Conservation (phyloP, 2,888 invertebrate species). For the Philopedon plagiatum region DNA sequence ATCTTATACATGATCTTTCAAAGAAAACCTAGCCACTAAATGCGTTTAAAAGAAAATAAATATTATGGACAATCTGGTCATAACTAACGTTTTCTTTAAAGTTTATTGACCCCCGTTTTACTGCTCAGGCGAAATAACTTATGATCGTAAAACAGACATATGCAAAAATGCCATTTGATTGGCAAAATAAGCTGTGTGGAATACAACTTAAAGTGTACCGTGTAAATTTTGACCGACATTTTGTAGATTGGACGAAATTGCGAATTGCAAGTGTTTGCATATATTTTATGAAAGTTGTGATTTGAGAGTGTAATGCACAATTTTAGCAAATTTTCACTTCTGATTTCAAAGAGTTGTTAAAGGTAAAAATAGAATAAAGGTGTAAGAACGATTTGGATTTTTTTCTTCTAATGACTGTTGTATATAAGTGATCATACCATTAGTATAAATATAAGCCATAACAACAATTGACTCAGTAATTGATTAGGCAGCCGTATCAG, state of each 20-base stretch:
- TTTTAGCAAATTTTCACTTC: not conserved
- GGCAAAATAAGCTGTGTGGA: not conserved
- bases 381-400: too few relatives aligned
- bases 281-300: not conserved
- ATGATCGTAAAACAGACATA: not conserved
- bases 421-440: too few relatives aligned
- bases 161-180: not conserved
- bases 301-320: not conserved
- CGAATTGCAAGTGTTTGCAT: not conserved
- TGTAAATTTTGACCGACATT: constrained; percentile 8
- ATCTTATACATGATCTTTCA: too few relatives aligned
- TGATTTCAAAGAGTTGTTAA: too few relatives aligned
- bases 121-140: not conserved
- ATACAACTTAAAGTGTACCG: not conserved
- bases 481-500: too few relatives aligned
- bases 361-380: too few relatives aligned
- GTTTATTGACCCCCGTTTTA: not conserved
- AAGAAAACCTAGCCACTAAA: not conserved
- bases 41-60: not conserved
- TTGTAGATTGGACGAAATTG: not conserved
- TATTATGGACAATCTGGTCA: not conserved
- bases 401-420: too few relatives aligned
- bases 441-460: too few relatives aligned
- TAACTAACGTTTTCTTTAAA: constrained; percentile 6
- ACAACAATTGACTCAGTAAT: too few relatives aligned